phyloP scores from a whole-genome alignment of 2,113 vertebrate genomes.

The Pluvianellus socialis region DNA sequence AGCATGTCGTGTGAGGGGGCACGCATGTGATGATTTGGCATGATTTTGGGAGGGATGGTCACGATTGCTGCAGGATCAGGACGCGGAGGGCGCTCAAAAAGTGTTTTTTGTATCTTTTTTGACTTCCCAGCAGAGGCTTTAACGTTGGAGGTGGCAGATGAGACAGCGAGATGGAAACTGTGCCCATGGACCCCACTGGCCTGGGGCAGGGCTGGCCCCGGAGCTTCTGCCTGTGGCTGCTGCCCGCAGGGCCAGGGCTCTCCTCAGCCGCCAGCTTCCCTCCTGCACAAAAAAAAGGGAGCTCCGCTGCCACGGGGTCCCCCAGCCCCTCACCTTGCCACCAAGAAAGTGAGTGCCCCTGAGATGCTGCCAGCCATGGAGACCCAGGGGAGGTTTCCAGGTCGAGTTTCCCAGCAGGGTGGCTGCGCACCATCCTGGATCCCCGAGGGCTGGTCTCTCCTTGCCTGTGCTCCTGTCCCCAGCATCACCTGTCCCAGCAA shows the following conservation, averaged over 20 bases:
- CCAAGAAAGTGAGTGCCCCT: not conserved
- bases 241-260: not conserved
- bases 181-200: accelerated
- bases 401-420: accelerated
- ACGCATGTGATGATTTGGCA: not conserved
- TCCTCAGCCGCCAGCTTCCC: not conserved
- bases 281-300: not conserved
- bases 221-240: not conserved
- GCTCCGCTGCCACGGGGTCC: not conserved
- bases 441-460: not conserved
- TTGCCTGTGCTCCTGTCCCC: accelerated
- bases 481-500: accelerated
- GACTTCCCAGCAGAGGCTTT: not conserved
- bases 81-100: not conserved
- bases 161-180: not conserved
- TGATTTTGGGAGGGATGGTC: not conserved
- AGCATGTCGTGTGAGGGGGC: accelerated
- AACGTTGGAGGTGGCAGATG: not conserved
- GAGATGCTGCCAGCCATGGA: not conserved
- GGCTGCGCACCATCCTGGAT: not conserved
- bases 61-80: not conserved
- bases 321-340: not conserved
- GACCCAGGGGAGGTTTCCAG: not conserved
- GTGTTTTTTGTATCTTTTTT: accelerated
- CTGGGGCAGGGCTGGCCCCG: not conserved